phyloP scores from a whole-genome alignment of 2,888 invertebrate genomes.

The Sinelater perroti region DNA sequence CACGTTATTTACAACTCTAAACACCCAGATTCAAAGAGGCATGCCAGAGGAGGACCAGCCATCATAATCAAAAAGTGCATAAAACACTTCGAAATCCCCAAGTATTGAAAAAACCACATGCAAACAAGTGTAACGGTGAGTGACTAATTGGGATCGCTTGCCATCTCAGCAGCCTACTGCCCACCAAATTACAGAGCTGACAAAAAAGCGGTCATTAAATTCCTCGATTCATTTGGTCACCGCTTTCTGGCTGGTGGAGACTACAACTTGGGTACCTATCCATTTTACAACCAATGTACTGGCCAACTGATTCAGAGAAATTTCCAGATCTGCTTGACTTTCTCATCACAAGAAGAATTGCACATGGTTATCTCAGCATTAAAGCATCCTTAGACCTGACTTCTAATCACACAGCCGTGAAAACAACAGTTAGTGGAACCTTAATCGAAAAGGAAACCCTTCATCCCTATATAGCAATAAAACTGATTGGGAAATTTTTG shows the following conservation, averaged over 20 bases:
- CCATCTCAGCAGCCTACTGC: conserved; percentile 8
- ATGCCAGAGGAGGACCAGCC: background rate
- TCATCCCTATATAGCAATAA: too few species aligned
- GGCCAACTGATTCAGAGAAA: conserved; percentile 2
- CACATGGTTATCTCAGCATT: background rate
- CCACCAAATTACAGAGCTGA: conserved; percentile 4
- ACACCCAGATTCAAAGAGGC: conserved; percentile 2
- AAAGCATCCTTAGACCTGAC: background rate
- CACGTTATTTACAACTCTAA: too few species aligned
- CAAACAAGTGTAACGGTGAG: background rate
- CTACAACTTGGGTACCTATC: conserved; percentile 1
- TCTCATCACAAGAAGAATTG: background rate
- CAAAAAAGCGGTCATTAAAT: conserved; percentile 7
- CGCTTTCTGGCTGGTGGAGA: conserved; percentile 1
- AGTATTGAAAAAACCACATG: background rate
- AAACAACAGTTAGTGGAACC: background rate
- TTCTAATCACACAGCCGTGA: background rate
- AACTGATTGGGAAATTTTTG: background rate
- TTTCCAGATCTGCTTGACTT: conserved; percentile 8
- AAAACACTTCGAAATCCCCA: too few species aligned
- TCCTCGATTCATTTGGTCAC: conserved; percentile 2
- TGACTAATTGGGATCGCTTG: conserved; percentile 2
- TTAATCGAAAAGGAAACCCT: background rate
- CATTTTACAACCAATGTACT: conserved; percentile 9
- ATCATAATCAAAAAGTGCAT: conserved; percentile 6